Conservation (phyloP, 2,797 vertebrate genomes). For the Carapus acus region DNA sequence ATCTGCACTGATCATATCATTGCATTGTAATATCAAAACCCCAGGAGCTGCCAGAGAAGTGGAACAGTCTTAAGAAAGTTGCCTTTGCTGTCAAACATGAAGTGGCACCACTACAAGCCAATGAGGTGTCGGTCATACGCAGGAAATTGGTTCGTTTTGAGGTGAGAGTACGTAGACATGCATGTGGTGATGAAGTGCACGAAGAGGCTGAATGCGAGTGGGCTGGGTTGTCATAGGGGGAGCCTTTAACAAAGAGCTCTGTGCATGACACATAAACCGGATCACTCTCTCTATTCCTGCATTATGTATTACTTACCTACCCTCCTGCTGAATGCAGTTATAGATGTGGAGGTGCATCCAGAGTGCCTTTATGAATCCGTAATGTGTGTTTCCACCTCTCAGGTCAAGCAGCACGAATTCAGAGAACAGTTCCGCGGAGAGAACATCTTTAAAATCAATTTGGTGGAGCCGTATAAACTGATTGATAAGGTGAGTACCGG, state of each 20-base stretch:
- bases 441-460: constrained; percentile 67
- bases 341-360: not conserved
- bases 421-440: constrained; percentile 76
- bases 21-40: constrained; percentile 8
- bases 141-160: constrained; percentile 86
- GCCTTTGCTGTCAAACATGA: constrained; percentile 81
- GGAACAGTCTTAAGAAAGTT: constrained; percentile 76
- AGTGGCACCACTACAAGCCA: constrained; percentile 78
- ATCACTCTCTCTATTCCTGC: constrained; percentile 48
- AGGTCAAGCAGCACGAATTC: constrained; percentile 78
- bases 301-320: constrained; percentile 54
- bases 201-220: constrained; percentile 56
- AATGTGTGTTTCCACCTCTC: constrained; percentile 40
- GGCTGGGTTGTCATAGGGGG: constrained; percentile 32
- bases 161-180: constrained; percentile 62
- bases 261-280: constrained; percentile 45
- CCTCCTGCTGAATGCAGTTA: not conserved
- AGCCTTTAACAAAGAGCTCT: constrained; percentile 43
- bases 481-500: constrained; percentile 65
- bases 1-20: not conserved
- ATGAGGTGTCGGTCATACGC: constrained; percentile 84
- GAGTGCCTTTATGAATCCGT: constrained; percentile 1
- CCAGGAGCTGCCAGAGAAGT: constrained; percentile 80
- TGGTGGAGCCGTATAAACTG: constrained; percentile 69
- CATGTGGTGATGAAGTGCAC: constrained; percentile 47